phyloP scores from a whole-genome alignment of 1,140 invertebrate species.

The Drosophila subobscura region DNA sequence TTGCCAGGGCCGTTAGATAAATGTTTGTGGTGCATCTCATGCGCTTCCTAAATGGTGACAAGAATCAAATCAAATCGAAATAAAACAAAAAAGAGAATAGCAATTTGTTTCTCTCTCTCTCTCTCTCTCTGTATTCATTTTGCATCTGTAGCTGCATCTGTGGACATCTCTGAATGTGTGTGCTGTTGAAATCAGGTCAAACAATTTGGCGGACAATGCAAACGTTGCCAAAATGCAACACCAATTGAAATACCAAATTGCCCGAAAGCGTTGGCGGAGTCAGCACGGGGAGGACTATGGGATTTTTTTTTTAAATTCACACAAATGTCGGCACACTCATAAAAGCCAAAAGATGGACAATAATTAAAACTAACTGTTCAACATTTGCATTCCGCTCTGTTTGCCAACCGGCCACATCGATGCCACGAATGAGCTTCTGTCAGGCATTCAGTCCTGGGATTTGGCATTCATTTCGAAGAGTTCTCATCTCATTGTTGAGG shows the following conservation, averaged over 20 bases:
- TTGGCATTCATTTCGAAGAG: too few species aligned
- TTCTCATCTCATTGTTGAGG: too few species aligned
- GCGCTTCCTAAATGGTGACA: slow-evolving; percentile 84
- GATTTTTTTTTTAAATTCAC: slow-evolving; percentile 37
- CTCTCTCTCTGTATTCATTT: background rate
- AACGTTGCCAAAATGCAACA: slow-evolving; percentile 57
- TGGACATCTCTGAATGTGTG: background rate
- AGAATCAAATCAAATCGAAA: slow-evolving; percentile 1
- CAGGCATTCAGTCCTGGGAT: too few species aligned
- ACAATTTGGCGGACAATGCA: slow-evolving; percentile 41
- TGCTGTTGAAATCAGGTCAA: slow-evolving; percentile 48
- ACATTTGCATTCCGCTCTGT: slow-evolving; percentile 50
- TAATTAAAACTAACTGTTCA: slow-evolving; percentile 65
- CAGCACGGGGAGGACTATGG: background rate
- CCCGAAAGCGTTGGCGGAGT: slow-evolving; percentile 13
- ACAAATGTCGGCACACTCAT: slow-evolving; percentile 63
- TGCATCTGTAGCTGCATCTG: background rate
- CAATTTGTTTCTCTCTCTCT: slow-evolving; percentile 10
- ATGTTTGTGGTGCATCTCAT: slow-evolving; percentile 91
- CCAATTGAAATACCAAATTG: slow-evolving; percentile 71
- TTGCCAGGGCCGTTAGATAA: slow-evolving; percentile 89
- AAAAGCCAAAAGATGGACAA: slow-evolving; percentile 64
- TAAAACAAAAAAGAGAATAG: slow-evolving; percentile 41
- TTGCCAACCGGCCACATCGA: slow-evolving; percentile 1
- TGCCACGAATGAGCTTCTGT: too few species aligned